Evolutionary conservation across 2,888 invertebrate species (phyloP), one percentile per base, ranked within the genome.

Genomic region (Ophion ventricosus): DNA sequence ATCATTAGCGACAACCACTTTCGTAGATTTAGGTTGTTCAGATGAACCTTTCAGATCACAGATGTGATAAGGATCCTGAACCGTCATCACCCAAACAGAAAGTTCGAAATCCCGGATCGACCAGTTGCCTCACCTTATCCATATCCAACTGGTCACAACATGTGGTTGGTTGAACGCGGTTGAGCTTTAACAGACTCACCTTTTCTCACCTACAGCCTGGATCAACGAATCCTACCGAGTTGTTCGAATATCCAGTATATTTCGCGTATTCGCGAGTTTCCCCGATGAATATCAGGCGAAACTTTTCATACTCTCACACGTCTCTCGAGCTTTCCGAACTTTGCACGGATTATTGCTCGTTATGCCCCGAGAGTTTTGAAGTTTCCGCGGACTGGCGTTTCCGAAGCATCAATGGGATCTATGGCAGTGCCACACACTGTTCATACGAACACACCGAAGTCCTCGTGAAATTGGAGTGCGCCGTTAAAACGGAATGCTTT

Each of bases 401-500:
- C 74, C 85, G 78, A 82, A 75, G 81, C 29, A 63, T 75, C n/a
- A 14, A 75, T 69, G 49, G 75, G 82, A 66, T 40, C 66, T 23
- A 40, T 40, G 20, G 61, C 26, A 49, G 26, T 7, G 40, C 25
- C 25, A 25, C n/a, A 43, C n/a, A n/a, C 56, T 56, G 40, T 72
- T 57, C 59, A 23, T 23, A 10, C 8, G 35, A 54, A 74, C 2
- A 66, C 72, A 80, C 57, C 80, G 73, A 79, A 79, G 81, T 84
- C 26, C 86, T 87, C 90, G 86, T 87, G 87, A 90, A 89, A 89
- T 89, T 90, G 88, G 87, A 90, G 80, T 85, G 67, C 77, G 73
- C 78, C 87, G 70, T 87, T 90, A 87, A 88, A 88, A 78, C 72
- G 73, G 83, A 88, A 89, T 82, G 85, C 75, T 86, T 84, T 72